These are phyloP conservation scores for Vimba vimba DNA, from an alignment of 2,113 vertebrate species.

Conservation along the genomic window DNA sequence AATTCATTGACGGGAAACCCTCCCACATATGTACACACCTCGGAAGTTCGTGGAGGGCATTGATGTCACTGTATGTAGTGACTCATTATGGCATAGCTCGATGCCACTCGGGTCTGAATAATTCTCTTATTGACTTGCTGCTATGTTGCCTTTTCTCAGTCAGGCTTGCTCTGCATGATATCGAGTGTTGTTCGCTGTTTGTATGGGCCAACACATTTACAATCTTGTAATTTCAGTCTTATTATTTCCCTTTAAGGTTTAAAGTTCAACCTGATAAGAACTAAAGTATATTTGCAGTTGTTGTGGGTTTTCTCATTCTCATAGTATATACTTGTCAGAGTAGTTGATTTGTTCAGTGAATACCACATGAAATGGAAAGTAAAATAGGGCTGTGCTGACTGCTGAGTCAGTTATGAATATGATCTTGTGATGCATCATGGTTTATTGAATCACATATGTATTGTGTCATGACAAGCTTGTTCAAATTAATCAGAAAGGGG, in stretches of 20 bases:
- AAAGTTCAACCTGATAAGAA: not conserved
- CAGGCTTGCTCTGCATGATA: not conserved
- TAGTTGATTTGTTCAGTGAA: not conserved
- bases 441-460: too few species aligned
- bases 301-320: not conserved
- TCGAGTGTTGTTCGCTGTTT: not conserved
- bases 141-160: not conserved
- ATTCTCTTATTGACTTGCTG: not conserved
- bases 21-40: not conserved
- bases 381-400: not conserved
- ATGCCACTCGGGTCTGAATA: constrained; percentile 6
- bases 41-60: not conserved
- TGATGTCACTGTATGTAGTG: not conserved
- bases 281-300: not conserved
- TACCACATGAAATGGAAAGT: not conserved
- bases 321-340: not conserved
- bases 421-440: not conserved
- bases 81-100: constrained; percentile 9
- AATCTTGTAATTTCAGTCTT: not conserved
- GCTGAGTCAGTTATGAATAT: not conserved
- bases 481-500: not conserved
- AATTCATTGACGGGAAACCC: not conserved
- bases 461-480: not conserved
- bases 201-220: not conserved
- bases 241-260: not conserved